Conservation (phyloP, 2,113 vertebrate genomes). For the Ammodramus savannarum region DNA sequence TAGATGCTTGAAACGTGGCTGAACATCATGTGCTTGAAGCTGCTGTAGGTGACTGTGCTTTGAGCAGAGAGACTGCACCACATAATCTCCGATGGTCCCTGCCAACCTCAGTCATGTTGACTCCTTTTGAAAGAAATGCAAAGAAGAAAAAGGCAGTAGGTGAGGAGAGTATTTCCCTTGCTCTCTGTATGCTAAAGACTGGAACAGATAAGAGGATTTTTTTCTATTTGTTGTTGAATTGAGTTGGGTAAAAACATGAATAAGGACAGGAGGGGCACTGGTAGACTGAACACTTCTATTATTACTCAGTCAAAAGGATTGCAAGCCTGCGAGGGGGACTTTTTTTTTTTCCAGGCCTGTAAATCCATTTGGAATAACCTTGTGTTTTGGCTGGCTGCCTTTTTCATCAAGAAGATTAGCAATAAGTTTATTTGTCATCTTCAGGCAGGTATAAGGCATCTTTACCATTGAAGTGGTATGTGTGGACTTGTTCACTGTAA, state of each 20-base stretch:
- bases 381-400: neutral
- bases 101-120: neutral
- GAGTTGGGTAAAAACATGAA: neutral
- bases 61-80: neutral
- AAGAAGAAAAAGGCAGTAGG: neutral
- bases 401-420: neutral
- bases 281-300: neutral
- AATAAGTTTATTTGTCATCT: neutral
- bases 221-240: neutral
- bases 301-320: neutral
- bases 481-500: neutral
- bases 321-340: neutral
- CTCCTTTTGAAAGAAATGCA: neutral
- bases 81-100: neutral
- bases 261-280: neutral
- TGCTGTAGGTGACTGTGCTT: neutral
- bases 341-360: neutral
- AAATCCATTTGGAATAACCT: neutral
- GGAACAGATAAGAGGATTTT: neutral
- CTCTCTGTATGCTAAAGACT: neutral
- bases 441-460: neutral
- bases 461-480: neutral
- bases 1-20: rapidly evolving
- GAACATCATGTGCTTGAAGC: neutral
- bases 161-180: neutral